phyloP scores from a whole-genome alignment of 2,888 invertebrate species.

The Microctonus brassicae region DNA sequence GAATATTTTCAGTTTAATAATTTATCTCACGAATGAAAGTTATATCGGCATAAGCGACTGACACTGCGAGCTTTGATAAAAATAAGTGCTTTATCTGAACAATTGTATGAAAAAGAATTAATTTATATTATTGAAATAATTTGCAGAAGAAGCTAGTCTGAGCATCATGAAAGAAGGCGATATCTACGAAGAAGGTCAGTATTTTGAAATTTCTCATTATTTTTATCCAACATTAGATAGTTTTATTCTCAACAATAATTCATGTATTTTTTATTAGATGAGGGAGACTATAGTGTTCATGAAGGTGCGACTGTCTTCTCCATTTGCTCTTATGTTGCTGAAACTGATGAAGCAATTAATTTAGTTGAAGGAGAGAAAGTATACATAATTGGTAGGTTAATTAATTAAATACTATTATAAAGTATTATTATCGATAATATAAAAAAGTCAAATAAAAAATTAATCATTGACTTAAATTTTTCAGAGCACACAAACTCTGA shows the following conservation, averaged over 20 bases:
- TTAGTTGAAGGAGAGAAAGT: slow-evolving; percentile 92
- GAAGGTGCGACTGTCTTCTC: slow-evolving; percentile 86
- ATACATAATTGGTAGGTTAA: slow-evolving; percentile 79
- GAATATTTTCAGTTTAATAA: neutral
- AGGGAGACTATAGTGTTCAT: slow-evolving; percentile 71
- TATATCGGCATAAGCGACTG: slow-evolving; percentile 61
- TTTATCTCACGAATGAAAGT: slow-evolving; percentile 54
- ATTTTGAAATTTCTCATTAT: slow-evolving; percentile 15
- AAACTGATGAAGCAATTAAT: slow-evolving; percentile 89
- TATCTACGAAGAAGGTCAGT: slow-evolving; percentile 72
- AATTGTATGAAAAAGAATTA: neutral
- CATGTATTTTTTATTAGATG: slow-evolving; percentile 52
- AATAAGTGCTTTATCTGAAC: neutral
- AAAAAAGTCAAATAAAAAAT: neutral
- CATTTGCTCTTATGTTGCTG: slow-evolving; percentile 87
- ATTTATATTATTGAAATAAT: slow-evolving; percentile 18
- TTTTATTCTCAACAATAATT: slow-evolving; percentile 14
- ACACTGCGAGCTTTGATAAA: slow-evolving; percentile 28
- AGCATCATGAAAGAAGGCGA: slow-evolving; percentile 80
- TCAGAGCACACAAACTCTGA: slow-evolving; percentile 86
- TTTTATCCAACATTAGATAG: slow-evolving; percentile 15
- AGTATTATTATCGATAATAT: neutral
- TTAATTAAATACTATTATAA: too few species aligned
- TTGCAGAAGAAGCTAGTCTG: slow-evolving; percentile 80
- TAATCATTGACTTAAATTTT: neutral